Base-by-base conservation (phyloP, 2,113 vertebrate species). In the Larimichthys crocea region DNA sequence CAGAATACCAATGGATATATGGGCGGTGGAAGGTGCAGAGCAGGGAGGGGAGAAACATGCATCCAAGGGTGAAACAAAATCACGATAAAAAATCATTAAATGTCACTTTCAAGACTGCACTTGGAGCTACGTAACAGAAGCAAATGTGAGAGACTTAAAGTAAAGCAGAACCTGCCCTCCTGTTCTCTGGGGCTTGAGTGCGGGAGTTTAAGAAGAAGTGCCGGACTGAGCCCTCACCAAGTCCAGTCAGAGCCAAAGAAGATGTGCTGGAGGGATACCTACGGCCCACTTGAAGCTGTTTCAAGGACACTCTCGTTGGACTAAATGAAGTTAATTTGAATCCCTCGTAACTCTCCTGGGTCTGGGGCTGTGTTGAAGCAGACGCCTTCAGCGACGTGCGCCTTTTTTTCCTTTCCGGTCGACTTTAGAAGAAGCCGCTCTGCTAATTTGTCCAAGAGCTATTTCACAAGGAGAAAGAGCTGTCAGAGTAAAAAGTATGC, bases 321-420 rank as follows among this genome's bases (percentile, higher is more conserved):
- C 91, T 92, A 92, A 95, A 94, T 94, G 92, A 95, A 95, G 92
- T 94, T 95, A 92, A 95, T 95, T 94, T 95, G 88, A 95, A 93
- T 94, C 90, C 72, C 62, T 90, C 46, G 71, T 85, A 84, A 91
- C 89, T 92, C 94, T 95, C 95, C 82, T 83, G 92, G 93, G 93
- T 91, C 76, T 81, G 79, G 70, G 81, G 72, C 87, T 77, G 78
- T 64, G 74, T 85, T 89, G 87, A 92, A 89, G 90, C 77, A 49
- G 89, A 90, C 82, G 90, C 92, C 91, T 90, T 94, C 59, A 86
- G 90, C 89, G 83, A 92, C 88, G 77, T 77, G 74, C 57, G 69
- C 86, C 61, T 71, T 79, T 67, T 60, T 72, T 60, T 24, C 19
- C 20, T 56, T 79, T 74, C 52, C 75, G 70, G 83, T 89, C 82